Percentiles rank a stretch among this genome's conserved stretches.
These are phyloP conservation scores for Hypsibius dujardini DNA, from an alignment of 1,140 invertebrate genomes.

Conservation along the genomic window DNA sequence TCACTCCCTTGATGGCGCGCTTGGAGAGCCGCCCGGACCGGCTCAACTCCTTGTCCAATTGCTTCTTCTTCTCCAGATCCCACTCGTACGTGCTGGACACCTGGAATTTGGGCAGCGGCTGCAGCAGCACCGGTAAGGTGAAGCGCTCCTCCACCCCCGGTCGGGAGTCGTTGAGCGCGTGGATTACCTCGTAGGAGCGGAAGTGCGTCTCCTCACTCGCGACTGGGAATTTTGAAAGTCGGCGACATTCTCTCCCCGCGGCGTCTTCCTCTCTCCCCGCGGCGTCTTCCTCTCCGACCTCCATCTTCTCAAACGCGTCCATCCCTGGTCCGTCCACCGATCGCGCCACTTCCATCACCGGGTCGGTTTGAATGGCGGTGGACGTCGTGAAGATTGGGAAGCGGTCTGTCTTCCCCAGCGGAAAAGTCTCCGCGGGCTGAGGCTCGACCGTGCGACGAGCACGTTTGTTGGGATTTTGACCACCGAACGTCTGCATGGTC, in stretches of 20 bases:
- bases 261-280: not conserved
- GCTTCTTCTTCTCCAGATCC: constrained; percentile 5
- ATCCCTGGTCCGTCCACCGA: not conserved
- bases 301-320: not conserved
- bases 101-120: not conserved
- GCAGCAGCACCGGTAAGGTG: not conserved
- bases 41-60: not conserved
- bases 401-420: too few species aligned
- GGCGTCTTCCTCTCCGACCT: not conserved
- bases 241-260: not conserved
- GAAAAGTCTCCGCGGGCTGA: too few species aligned
- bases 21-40: not conserved
- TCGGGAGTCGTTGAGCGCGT: not conserved
- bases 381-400: not conserved
- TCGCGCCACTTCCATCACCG: not conserved
- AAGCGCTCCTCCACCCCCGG: not conserved
- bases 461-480: too few species aligned
- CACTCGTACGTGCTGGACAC: not conserved
- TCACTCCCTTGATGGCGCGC: not conserved
- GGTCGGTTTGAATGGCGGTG: not conserved
- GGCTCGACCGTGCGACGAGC: too few species aligned
- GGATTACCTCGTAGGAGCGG: constrained; percentile 4
- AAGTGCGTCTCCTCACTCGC: not conserved
- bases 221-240: too few species aligned
- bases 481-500: too few species aligned